A percentile compares a stretch with the other conserved stretches of the same genome.
phyloP scores from a whole-genome alignment of 2,797 vertebrate species.

The Denticeps clupeoides region DNA sequence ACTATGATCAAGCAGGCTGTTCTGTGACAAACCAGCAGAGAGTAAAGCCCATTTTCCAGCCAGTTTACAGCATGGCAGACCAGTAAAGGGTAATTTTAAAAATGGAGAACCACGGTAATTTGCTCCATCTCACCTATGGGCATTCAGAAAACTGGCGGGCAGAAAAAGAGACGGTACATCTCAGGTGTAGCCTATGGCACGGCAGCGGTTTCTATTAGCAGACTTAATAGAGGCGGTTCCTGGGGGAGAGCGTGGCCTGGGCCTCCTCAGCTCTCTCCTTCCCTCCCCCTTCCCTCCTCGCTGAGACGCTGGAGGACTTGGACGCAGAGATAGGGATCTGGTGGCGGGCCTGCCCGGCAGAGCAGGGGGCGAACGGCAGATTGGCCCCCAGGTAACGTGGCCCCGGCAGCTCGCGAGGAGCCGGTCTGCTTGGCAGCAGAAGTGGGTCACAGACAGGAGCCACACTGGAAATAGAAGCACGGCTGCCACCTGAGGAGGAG shows the following conservation, averaged over 20 bases:
- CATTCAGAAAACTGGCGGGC: no score
- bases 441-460: background rate
- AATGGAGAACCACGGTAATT: background rate
- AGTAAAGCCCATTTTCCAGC: no score
- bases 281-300: background rate
- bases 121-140: background rate
- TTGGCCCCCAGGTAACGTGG: background rate
- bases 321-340: no score
- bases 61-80: no score
- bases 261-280: background rate
- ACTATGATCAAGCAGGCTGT: no score
- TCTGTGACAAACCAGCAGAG: no score
- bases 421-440: background rate
- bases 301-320: no score
- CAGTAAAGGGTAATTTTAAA: no score
- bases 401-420: background rate
- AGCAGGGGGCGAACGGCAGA: no score
- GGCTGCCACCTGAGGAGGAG: background rate
- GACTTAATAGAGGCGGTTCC: conserved; percentile 16
- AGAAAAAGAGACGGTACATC: background rate
- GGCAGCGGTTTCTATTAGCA: conserved; percentile 13
- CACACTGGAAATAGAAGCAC: background rate
- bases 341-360: no score
- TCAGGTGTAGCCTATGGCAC: conserved; percentile 16
- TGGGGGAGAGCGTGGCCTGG: conserved; percentile 5